phyloP scores from a whole-genome alignment of 1,140 invertebrate genomes.

The Drosophila lacteicornis region DNA sequence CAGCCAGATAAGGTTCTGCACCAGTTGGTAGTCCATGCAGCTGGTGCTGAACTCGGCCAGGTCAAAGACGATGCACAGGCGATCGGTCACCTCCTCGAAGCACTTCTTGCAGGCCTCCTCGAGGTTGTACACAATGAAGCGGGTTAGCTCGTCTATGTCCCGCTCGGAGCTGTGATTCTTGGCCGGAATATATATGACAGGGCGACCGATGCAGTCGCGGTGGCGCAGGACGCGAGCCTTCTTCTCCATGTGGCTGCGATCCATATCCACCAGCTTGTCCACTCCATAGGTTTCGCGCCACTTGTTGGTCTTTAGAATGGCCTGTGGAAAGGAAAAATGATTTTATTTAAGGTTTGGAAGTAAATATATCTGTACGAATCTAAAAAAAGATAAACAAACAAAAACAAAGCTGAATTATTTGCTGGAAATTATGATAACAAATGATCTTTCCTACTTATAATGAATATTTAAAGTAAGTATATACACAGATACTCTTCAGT shows the following conservation, averaged over 20 bases:
- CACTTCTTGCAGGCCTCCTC: slow-evolving; percentile 91
- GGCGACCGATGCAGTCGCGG: slow-evolving; percentile 89
- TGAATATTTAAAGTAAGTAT: neutral
- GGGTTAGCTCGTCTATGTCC: slow-evolving; percentile 90
- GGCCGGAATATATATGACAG: slow-evolving; percentile 91
- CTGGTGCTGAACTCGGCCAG: slow-evolving; percentile 89
- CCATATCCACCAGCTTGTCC: slow-evolving; percentile 85
- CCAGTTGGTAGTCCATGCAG: slow-evolving; percentile 91
- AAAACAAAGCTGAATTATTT: neutral
- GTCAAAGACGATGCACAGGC: slow-evolving; percentile 91
- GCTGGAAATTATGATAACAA: neutral
- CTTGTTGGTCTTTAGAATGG: slow-evolving; percentile 91
- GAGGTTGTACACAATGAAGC: slow-evolving; percentile 91
- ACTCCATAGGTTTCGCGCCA: slow-evolving; percentile 91
- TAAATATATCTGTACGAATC: neutral
- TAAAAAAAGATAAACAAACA: neutral
- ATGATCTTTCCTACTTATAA: neutral
- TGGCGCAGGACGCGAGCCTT: slow-evolving; percentile 89
- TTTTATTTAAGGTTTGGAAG: slow-evolving; percentile 4
- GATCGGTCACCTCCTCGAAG: slow-evolving; percentile 92
- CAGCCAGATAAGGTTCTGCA: slow-evolving; percentile 91
- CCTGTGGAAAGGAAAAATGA: slow-evolving; percentile 82
- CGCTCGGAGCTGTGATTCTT: slow-evolving; percentile 90
- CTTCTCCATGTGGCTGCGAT: slow-evolving; percentile 87
- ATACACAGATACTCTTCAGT: neutral